Evolutionary conservation across 2,888 invertebrate species (phyloP).

Genomic region (Orthosia incerta): DNA sequence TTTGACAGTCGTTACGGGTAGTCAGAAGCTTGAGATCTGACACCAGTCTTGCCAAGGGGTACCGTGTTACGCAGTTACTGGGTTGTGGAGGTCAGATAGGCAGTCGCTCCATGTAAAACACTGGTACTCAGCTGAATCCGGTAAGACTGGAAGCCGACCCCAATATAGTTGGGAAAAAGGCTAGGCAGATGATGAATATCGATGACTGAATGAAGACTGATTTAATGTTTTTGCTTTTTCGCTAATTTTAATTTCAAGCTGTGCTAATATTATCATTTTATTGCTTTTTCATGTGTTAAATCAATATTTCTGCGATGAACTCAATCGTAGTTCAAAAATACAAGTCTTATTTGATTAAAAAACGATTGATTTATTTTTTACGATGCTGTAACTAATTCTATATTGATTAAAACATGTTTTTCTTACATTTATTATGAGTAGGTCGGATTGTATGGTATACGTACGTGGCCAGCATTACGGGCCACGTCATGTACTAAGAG

Average conservation of each 20-base stretch:
- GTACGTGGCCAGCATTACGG: background rate
- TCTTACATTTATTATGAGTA: background rate
- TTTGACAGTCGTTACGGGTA: too few relatives aligned
- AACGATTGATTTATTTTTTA: too few relatives aligned
- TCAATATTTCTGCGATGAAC: background rate
- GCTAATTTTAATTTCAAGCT: slow-evolving; percentile 11
- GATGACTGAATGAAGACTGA: background rate
- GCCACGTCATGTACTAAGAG: background rate
- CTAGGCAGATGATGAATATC: too few relatives aligned
- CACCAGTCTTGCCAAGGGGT: too few relatives aligned
- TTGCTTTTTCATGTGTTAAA: slow-evolving; percentile 1
- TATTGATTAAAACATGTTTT: slow-evolving; percentile 8
- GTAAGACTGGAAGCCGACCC: too few relatives aligned
- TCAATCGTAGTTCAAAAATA: background rate
- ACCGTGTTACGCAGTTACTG: too few relatives aligned
- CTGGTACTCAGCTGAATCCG: too few relatives aligned
- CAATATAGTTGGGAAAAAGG: too few relatives aligned
- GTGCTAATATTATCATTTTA: slow-evolving; percentile 5
- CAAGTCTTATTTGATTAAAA: background rate
- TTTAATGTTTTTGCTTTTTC: background rate
- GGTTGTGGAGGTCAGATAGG: too few relatives aligned
- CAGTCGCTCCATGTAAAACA: too few relatives aligned
- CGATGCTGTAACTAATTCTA: slow-evolving; percentile 1
- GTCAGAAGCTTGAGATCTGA: too few relatives aligned
- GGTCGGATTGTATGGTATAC: background rate